Evolutionary conservation across 2,113 vertebrate genomes (phyloP).

Genomic region (Vulpes lagopus): DNA sequence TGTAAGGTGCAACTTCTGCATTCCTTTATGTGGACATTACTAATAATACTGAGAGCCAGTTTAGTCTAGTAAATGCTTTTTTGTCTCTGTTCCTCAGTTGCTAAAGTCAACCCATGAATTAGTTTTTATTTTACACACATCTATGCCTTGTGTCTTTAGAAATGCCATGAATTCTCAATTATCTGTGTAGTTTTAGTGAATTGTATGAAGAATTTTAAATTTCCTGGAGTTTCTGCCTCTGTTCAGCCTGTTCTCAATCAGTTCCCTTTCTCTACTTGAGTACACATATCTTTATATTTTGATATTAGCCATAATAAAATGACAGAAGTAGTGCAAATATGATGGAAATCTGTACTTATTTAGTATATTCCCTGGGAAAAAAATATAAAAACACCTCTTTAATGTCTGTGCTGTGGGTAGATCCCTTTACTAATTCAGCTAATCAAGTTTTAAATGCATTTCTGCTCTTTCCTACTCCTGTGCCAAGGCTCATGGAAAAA

Average conservation of each 20-base stretch:
- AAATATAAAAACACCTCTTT: not conserved
- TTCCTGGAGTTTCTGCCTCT: not conserved
- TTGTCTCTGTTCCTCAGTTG: not conserved
- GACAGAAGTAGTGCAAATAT: not conserved
- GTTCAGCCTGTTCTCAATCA: not conserved
- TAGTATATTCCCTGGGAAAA: not conserved
- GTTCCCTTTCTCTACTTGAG: not conserved
- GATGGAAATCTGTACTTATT: not conserved
- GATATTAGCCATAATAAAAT: not conserved
- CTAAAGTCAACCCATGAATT: not conserved
- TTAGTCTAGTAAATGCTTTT: not conserved
- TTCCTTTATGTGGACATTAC: not conserved
- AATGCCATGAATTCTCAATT: not conserved
- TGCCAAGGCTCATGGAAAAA: not conserved
- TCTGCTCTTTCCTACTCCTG: not conserved
- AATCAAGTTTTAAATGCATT: not conserved
- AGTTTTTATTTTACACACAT: not conserved
- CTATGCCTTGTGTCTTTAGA: not conserved
- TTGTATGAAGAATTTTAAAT: not conserved
- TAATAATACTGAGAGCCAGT: not conserved
- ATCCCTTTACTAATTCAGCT: not conserved
- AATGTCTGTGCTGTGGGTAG: not conserved
- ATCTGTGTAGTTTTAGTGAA: not conserved
- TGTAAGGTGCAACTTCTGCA: no score
- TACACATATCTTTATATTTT: not conserved